Conservation (phyloP, 2,797 vertebrate genomes). For the Emydoidea blandingii region DNA sequence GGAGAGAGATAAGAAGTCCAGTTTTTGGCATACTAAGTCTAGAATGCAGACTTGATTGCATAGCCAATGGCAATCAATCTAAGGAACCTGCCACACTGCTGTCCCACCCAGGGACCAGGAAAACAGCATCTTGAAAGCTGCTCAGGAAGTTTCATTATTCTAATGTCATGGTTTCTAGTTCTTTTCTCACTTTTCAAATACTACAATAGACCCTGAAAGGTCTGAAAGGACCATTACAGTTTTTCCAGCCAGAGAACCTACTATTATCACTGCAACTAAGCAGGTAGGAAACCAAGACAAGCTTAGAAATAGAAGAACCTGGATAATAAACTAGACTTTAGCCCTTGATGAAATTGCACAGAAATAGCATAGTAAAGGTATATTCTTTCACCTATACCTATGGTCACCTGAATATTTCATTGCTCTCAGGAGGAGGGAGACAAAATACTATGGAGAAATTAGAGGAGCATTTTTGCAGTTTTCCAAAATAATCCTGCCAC, state of each 20-base stretch:
- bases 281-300: not conserved
- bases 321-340: not conserved
- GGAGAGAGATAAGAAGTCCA: not conserved
- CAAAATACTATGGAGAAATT: not conserved
- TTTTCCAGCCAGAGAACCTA: slow-evolving; percentile 5
- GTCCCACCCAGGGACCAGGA: slow-evolving; percentile 38
- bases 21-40: slow-evolving; percentile 46
- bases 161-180: too few relatives aligned
- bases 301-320: not conserved
- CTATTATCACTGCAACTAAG: not conserved
- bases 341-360: not conserved
- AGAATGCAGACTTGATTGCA: not conserved
- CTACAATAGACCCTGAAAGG: too few relatives aligned
- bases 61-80: too few relatives aligned
- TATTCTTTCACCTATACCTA: not conserved
- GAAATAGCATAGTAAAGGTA: not conserved
- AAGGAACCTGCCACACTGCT: too few relatives aligned
- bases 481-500: not conserved
- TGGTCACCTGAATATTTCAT: not conserved
- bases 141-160: too few relatives aligned
- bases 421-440: not conserved
- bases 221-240: not conserved
- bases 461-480: not conserved
- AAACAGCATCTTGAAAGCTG: slow-evolving; percentile 32
- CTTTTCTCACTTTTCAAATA: too few relatives aligned